Evolutionary conservation across 2,888 invertebrate species (phyloP).

Genomic region (Scaptomyza parva): DNA sequence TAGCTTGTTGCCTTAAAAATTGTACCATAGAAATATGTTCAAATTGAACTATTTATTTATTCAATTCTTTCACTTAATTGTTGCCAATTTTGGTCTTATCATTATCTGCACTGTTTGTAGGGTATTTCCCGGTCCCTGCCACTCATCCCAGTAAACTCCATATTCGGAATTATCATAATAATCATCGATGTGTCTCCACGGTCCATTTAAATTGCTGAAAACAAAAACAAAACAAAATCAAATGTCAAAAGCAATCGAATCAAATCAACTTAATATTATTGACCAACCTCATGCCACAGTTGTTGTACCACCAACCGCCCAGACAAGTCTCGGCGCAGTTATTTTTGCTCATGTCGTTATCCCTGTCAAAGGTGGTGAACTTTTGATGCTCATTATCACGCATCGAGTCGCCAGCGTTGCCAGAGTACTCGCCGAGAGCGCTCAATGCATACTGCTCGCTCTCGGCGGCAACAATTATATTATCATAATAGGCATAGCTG

Average conservation of each 20-base stretch:
- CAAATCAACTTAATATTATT: background rate
- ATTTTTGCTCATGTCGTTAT: slow-evolving; percentile 89
- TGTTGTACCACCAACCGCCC: slow-evolving; percentile 91
- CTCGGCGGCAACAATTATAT: slow-evolving; percentile 88
- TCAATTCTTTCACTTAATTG: slow-evolving; percentile 15
- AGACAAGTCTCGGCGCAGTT: slow-evolving; percentile 88
- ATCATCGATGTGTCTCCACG: slow-evolving; percentile 36
- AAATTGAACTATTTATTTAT: background rate
- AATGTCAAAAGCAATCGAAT: background rate
- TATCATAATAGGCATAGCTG: slow-evolving; percentile 87
- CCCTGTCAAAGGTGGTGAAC: slow-evolving; percentile 88
- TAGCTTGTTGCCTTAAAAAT: background rate
- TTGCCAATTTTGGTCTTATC: slow-evolving; percentile 36
- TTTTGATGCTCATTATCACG: slow-evolving; percentile 89
- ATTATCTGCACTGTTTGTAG: slow-evolving; percentile 50
- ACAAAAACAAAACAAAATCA: slow-evolving; percentile 10
- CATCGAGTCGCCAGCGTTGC: slow-evolving; percentile 89
- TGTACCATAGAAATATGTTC: background rate
- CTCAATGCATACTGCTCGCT: slow-evolving; percentile 88
- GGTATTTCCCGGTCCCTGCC: slow-evolving; percentile 47
- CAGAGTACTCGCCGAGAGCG: slow-evolving; percentile 87
- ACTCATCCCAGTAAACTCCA: slow-evolving; percentile 58
- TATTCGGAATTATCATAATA: slow-evolving; percentile 50
- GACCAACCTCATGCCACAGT: slow-evolving; percentile 87
- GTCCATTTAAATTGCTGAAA: slow-evolving; percentile 51